Evolutionary conservation across 2,113 vertebrate species (phyloP).

Genomic region (Prochilodus magdalenae): DNA sequence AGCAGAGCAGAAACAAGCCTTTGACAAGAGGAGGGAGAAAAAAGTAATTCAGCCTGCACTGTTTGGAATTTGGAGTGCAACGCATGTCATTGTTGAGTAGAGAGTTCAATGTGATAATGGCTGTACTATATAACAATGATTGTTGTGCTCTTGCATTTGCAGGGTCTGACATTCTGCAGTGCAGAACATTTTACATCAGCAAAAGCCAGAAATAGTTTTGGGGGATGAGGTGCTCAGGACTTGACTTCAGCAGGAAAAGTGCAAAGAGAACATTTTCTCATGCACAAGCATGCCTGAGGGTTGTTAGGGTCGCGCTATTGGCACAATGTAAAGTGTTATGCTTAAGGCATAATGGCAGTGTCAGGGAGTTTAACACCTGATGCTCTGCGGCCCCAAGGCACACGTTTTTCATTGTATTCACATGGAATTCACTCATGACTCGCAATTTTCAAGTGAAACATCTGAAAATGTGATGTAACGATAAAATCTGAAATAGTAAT

Average conservation of each 20-base stretch:
- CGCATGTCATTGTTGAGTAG: background rate
- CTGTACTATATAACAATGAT: background rate
- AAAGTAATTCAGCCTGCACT: background rate
- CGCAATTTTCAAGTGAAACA: background rate
- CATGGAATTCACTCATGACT: background rate
- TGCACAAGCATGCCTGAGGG: background rate
- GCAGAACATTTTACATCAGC: constrained; percentile 22
- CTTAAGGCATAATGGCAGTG: background rate
- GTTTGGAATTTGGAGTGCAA: background rate
- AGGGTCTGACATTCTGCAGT: background rate
- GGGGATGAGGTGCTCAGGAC: background rate
- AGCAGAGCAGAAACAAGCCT: background rate
- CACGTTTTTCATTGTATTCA: background rate
- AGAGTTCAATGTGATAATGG: background rate
- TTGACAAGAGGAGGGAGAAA: background rate
- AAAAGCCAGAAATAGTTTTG: constrained; percentile 12
- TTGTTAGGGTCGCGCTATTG: background rate
- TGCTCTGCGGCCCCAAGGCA: background rate
- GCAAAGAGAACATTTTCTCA: background rate
- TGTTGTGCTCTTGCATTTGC: background rate
- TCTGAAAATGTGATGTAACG: background rate
- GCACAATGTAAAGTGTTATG: background rate
- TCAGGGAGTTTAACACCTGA: background rate
- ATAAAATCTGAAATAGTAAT: too few species aligned
- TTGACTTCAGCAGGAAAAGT: background rate